Conservation (phyloP, 2,888 invertebrate species). For the Acrobasis suavella region DNA sequence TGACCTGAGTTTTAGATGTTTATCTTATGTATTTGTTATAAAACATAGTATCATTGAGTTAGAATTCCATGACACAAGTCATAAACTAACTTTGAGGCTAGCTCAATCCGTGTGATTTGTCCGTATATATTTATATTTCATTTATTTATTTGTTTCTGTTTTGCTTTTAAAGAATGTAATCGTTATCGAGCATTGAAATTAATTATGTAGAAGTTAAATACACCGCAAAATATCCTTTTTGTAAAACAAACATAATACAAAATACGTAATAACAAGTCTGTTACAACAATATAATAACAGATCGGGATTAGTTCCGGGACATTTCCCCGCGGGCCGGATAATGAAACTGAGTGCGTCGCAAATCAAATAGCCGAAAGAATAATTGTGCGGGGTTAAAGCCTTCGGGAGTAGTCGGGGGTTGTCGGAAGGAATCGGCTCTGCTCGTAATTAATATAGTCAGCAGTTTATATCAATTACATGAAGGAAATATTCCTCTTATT, state of each 20-base stretch:
- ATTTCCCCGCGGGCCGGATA: constrained; percentile 16
- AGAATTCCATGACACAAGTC: too few relatives aligned
- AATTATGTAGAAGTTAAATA: too few relatives aligned
- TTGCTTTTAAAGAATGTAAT: too few relatives aligned
- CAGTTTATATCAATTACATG: background rate
- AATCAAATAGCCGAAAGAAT: constrained; percentile 20
- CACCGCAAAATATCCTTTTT: too few relatives aligned
- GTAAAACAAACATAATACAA: background rate
- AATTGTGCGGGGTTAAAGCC: constrained; percentile 4
- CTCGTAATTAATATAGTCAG: constrained; percentile 9
- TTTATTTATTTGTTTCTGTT: too few relatives aligned
- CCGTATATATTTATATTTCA: too few relatives aligned
- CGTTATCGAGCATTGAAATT: too few relatives aligned
- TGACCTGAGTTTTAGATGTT: too few relatives aligned
- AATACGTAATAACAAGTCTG: background rate
- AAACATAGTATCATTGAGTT: too few relatives aligned
- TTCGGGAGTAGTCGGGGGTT: background rate
- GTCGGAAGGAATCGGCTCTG: constrained; percentile 7
- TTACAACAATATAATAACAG: constrained; percentile 16
- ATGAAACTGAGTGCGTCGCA: constrained; percentile 16
- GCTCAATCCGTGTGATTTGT: too few relatives aligned
- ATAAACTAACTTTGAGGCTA: too few relatives aligned
- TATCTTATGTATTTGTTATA: too few relatives aligned
- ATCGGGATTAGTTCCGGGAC: constrained; percentile 8
- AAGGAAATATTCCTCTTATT: background rate